These are phyloP conservation scores for Tetramorium simillimum DNA, from an alignment of 1,140 invertebrate genomes.

Conservation along the genomic window DNA sequence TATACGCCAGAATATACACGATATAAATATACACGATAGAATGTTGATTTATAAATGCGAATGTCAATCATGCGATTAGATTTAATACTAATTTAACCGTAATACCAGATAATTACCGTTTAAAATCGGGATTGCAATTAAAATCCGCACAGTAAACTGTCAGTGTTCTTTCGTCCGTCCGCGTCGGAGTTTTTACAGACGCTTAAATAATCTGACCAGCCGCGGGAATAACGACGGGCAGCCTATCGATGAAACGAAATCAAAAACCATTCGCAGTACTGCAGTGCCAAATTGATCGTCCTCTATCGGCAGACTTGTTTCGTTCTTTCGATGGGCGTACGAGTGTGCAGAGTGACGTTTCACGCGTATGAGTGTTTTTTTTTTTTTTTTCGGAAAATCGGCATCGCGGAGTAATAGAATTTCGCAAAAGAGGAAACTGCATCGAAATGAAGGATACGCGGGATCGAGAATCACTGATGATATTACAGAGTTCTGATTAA, in stretches of 20 bases:
- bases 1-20: neutral
- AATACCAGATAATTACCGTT: neutral
- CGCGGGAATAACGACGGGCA: conserved; percentile 13
- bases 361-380: conserved; percentile 50
- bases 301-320: conserved; percentile 64
- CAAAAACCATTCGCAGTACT: conserved; percentile 50
- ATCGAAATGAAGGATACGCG: neutral
- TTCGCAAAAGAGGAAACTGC: neutral
- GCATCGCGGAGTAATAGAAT: neutral
- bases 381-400: neutral
- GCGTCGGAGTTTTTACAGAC: conserved; percentile 54
- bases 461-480: neutral
- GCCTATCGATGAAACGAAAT: conserved; percentile 56
- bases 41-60: neutral
- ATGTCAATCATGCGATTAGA: neutral
- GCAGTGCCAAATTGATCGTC: conserved; percentile 65
- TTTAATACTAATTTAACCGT: neutral
- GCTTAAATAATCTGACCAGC: conserved; percentile 58
- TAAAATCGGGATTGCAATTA: neutral
- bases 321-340: conserved; percentile 41
- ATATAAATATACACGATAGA: neutral
- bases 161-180: neutral
- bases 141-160: conserved; percentile 1
- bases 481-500: neutral
- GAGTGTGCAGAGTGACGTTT: conserved; percentile 42